phyloP scores from a whole-genome alignment of 2,797 vertebrate species.

The Gorsachius magnificus region DNA sequence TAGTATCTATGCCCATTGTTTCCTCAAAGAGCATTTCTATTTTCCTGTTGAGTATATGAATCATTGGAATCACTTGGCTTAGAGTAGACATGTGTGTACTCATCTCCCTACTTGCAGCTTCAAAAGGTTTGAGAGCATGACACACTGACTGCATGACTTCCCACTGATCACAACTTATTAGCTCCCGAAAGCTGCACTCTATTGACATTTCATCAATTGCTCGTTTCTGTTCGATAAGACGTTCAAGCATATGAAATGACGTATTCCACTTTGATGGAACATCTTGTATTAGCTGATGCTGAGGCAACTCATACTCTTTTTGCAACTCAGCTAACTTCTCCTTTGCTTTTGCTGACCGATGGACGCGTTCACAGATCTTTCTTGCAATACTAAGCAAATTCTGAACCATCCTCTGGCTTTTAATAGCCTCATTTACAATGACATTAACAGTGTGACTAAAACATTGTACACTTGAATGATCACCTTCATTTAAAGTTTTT shows the following conservation, averaged over 20 bases:
- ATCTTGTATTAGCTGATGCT: constrained; percentile 92
- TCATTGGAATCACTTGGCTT: constrained; percentile 97
- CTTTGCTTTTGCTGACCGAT: constrained; percentile 89
- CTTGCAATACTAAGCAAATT: constrained; percentile 92
- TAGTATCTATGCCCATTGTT: constrained; percentile 96
- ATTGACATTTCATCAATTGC: constrained; percentile 93
- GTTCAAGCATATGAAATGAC: constrained; percentile 94
- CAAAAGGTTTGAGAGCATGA: constrained; percentile 93
- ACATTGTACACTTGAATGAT: constrained; percentile 89
- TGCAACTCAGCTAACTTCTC: constrained; percentile 92
- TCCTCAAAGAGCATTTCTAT: constrained; percentile 96
- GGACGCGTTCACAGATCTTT: constrained; percentile 94
- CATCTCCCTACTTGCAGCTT: constrained; percentile 94
- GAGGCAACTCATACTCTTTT: constrained; percentile 86
- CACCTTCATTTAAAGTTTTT: constrained; percentile 88
- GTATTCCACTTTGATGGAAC: constrained; percentile 95
- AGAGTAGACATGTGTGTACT: constrained; percentile 90
- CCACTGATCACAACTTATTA: constrained; percentile 97
- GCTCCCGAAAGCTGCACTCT: constrained; percentile 94
- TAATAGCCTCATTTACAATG: constrained; percentile 96
- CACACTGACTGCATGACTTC: constrained; percentile 97
- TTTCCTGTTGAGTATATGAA: constrained; percentile 94
- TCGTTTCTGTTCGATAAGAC: constrained; percentile 93
- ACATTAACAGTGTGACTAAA: constrained; percentile 94
- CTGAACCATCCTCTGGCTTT: constrained; percentile 98